Base-by-base conservation (phyloP, 2,888 invertebrate species). In the Mimumesa dahlbomi region DNA sequence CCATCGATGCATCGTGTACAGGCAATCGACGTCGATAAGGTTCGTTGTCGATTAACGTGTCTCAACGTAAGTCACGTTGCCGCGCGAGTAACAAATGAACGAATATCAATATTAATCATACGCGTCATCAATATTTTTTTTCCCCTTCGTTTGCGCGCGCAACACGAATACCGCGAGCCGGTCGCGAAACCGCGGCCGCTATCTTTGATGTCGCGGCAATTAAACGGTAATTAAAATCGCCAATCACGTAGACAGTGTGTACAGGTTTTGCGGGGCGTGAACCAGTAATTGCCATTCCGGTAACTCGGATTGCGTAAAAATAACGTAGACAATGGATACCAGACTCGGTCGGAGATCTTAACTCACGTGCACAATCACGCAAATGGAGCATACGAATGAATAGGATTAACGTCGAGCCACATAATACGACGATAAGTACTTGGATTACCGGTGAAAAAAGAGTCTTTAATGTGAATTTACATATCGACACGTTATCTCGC, bases 281-380 rank as follows among this genome's bases (percentile, higher is more conserved):
- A 77, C 52, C 67, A 59, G 71, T 71, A 71, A 78, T 78, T 74
- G 61, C 71, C 57, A 66, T 70, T 62, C 71, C 57, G 63, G 52
- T 68, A 49, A 18, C 54, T 49, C 31, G 52, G 38, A 18, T 43
- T 43, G 50, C 38, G 68, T 43, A 71, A 68, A 78, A 67, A 57
- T 78, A 9, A n/a, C 52, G 50, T 16, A 49, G 59, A 74, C 73
- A 74, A 74, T 74, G 74, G 73, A 53, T 31, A 38, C 73, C 25
- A 46, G 38, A 59, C 56, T 58, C 56, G 42, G 59, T 52, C 36
- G 59, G 22, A 61, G 74, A 73, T 73, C 73, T 74, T 74, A 74
- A 74, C 73, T 73, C 43, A 45, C 48, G 53, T n/a, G 68, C 52
- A 52, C 73, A 66, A 53, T 73, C 73, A 50, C 63, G 63, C 58